phyloP scores from a whole-genome alignment of 2,113 vertebrate genomes.

The Syngnathoides biaculeatus region DNA sequence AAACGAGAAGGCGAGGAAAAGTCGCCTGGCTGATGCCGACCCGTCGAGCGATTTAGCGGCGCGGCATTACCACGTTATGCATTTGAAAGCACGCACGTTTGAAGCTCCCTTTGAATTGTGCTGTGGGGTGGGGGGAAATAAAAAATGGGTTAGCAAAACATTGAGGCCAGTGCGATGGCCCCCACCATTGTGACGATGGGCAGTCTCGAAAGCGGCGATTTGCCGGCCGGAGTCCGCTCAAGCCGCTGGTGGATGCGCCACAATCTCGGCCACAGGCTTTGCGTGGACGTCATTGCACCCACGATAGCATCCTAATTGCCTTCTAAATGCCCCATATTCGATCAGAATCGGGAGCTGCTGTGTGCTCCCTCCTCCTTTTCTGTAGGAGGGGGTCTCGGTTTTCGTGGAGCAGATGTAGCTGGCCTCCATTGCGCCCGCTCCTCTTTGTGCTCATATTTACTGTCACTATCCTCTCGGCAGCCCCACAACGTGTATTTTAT shows the following conservation, averaged over 20 bases:
- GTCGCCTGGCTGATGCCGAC: constrained; percentile 14
- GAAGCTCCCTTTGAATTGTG: no score
- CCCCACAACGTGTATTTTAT: neutral
- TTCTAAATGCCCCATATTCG: neutral
- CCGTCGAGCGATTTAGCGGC: constrained; percentile 16
- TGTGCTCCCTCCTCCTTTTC: constrained; percentile 21
- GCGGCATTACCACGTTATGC: neutral
- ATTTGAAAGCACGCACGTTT: neutral
- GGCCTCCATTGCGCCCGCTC: constrained; percentile 56
- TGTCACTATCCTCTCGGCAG: constrained; percentile 27
- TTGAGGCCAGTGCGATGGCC: neutral
- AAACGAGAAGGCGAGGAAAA: constrained; percentile 1
- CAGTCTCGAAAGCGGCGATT: neutral
- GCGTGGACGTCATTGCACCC: neutral
- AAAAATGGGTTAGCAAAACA: neutral
- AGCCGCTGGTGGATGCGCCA: neutral
- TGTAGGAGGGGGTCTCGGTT: constrained; percentile 57
- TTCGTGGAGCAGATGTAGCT: constrained; percentile 60
- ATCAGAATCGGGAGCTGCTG: neutral
- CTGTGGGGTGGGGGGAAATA: neutral
- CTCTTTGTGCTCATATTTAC: constrained; percentile 60
- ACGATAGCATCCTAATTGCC: neutral
- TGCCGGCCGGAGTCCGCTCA: neutral
- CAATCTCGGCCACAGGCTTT: neutral
- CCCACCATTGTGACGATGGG: neutral